Evolutionary conservation across 2,797 vertebrate species (phyloP), one percentile per base, ranked within the genome.

Genomic region (Cyprinella venusta): DNA sequence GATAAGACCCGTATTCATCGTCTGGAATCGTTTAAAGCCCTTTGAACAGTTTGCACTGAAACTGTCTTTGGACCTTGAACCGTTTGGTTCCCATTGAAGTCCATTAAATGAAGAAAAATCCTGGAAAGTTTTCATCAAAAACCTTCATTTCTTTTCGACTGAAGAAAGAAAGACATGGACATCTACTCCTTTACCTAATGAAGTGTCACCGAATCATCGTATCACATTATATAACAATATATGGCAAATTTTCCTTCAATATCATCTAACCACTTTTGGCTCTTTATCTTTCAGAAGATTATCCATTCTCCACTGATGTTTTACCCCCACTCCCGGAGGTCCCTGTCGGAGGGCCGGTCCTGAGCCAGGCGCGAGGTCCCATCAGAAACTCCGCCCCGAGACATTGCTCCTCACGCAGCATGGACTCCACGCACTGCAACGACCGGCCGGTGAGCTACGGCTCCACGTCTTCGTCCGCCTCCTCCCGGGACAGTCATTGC

Each of bases 401-500:
- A 87, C 94, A 94, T 90, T 94, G 92, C 92, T 95, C 95, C 10
- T 93, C 90, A 79, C 94, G 85, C 91, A 95, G 94, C 89, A 99
- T 99, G 98, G 98, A 98, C 92, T 93, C 97, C 76, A 96, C 96
- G 0, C 92, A 90, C 0, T 96, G 97, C 92, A 96, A 94, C 15
- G 97, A 99, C 82, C 95, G 98, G 68, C 98, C 98, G 0, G 92
- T 98, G 88, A 99, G 98, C 94, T 99, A 98, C 83, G 96, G 96
- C 90, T 99, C 98, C 89, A 99, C 97, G 3, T 98, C 98, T 0
- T 99, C 98, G 26, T 99, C 98, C 0, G 94, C 97, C 68, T 99
- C 98, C 67, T 99, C 98, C 81, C 92, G 97, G 85, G 97, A 99
- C 92, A 99, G 98, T 87, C 98, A 96, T 87, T 97, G 97, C 85